Evolutionary conservation across 1,140 invertebrate genomes (phyloP).

Genomic region (Pinna nobilis): DNA sequence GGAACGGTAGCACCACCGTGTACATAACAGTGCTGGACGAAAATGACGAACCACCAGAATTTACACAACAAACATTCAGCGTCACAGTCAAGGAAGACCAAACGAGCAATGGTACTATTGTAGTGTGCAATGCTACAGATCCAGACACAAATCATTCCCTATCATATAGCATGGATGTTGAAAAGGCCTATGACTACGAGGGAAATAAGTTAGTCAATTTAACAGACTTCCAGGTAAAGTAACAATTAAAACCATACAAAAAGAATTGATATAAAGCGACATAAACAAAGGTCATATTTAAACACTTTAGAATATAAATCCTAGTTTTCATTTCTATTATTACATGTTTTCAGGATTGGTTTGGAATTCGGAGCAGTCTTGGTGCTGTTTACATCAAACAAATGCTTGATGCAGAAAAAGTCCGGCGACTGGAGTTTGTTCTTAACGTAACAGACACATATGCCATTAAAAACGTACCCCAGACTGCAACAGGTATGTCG

Average conservation of each 20-base stretch:
- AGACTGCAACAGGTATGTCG: background rate
- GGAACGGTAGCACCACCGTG: background rate
- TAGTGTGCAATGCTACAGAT: background rate
- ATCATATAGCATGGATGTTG: background rate
- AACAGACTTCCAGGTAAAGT: background rate
- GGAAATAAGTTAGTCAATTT: background rate
- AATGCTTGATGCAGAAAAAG: constrained; percentile 2
- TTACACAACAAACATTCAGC: background rate
- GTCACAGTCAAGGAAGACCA: background rate
- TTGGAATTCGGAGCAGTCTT: background rate
- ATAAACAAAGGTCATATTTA: background rate
- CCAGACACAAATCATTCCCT: background rate
- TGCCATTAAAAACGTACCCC: background rate
- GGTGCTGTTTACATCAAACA: constrained; percentile 1
- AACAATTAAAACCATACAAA: background rate
- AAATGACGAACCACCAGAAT: constrained; percentile 15
- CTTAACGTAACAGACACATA: background rate
- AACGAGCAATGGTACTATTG: background rate
- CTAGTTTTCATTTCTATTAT: background rate
- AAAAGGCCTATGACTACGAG: background rate
- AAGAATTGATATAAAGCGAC: background rate
- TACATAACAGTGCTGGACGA: background rate
- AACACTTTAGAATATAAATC: background rate
- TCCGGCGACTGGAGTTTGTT: background rate
- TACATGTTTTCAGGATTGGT: background rate